phyloP scores from a whole-genome alignment of 2,888 invertebrate species.

The Cepaea hortensis region DNA sequence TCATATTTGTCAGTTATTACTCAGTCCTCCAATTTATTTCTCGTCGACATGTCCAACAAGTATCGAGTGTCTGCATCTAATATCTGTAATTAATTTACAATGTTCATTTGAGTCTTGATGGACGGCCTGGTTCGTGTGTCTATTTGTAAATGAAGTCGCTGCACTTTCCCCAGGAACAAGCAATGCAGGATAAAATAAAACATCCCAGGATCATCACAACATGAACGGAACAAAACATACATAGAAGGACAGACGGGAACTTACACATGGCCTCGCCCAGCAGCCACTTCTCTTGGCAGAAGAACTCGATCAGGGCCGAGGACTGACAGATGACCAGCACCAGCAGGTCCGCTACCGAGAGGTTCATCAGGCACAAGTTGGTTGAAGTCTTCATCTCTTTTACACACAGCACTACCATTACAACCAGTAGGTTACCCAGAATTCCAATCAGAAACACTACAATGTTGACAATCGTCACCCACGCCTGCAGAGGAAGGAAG shows the following conservation, averaged over 20 bases:
- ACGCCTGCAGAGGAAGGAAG: conserved; percentile 28
- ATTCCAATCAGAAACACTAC: conserved; percentile 90
- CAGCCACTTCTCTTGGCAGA: conserved; percentile 93
- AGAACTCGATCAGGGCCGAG: conserved; percentile 94
- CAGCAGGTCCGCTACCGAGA: conserved; percentile 93
- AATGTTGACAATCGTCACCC: conserved; percentile 48
- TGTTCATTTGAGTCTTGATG: too few species aligned
- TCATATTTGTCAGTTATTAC: too few species aligned
- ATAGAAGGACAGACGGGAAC: conserved; percentile 77
- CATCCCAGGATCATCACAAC: not conserved
- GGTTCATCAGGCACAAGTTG: conserved; percentile 94
- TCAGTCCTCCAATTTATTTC: too few species aligned
- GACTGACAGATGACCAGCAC: conserved; percentile 94
- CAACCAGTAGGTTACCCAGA: conserved; percentile 94
- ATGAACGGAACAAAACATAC: not conserved
- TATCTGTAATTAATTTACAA: too few species aligned
- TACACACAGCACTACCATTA: conserved; percentile 91
- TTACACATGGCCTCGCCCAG: conserved; percentile 94
- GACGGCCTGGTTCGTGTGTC: too few species aligned
- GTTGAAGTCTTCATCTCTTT: conserved; percentile 96
- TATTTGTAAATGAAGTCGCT: too few species aligned
- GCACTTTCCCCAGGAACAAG: too few species aligned
- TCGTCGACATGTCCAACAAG: too few species aligned
- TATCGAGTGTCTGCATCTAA: too few species aligned
- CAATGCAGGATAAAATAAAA: too few species aligned